A percentile compares a stretch with the other conserved stretches of the same genome.
Conservation (phyloP, 2,797 vertebrate genomes). For the Botia kubotai region DNA sequence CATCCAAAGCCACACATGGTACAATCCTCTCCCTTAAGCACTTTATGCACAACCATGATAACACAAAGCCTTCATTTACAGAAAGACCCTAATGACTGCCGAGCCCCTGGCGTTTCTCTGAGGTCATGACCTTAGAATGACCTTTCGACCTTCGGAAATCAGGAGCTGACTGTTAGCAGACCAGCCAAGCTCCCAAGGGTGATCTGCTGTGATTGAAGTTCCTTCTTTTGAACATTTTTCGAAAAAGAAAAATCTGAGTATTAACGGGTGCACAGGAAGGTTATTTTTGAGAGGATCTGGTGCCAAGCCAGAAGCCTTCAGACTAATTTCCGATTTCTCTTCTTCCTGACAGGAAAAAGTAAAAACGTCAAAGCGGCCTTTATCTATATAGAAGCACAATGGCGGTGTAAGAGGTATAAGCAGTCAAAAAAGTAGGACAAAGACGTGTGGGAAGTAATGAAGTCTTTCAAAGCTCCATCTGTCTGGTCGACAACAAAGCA, state of each 20-base stretch:
- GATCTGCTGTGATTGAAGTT: conserved; percentile 14
- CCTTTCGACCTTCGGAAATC: conserved; percentile 13
- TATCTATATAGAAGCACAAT: background rate
- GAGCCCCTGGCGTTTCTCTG: background rate
- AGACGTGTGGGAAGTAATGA: conserved; percentile 42
- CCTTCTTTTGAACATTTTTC: conserved; percentile 6
- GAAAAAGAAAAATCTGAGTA: conserved; percentile 4
- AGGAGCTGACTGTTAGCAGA: background rate
- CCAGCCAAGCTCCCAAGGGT: background rate
- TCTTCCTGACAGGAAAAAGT: conserved; percentile 32
- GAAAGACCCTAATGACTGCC: background rate
- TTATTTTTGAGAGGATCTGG: conserved; percentile 31
- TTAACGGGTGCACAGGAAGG: conserved; percentile 21
- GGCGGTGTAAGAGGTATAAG: conserved; percentile 2
- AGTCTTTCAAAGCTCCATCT: conserved; percentile 15
- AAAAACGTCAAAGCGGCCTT: conserved; percentile 7
- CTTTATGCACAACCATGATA: conserved; percentile 34
- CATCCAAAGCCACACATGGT: background rate
- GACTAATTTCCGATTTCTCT: conserved; percentile 17
- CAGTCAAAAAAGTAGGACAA: conserved; percentile 41
- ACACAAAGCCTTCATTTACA: conserved; percentile 12
- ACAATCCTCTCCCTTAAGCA: conserved; percentile 26
- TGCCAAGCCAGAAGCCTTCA: background rate
- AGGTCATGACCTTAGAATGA: conserved; percentile 20
- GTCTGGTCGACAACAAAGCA: conserved; percentile 21